A percentile compares a stretch with the other conserved stretches of the same genome.
These are phyloP conservation scores for Bombus impatiens DNA, from an alignment of 1,140 invertebrate species.

Conservation along the genomic window DNA sequence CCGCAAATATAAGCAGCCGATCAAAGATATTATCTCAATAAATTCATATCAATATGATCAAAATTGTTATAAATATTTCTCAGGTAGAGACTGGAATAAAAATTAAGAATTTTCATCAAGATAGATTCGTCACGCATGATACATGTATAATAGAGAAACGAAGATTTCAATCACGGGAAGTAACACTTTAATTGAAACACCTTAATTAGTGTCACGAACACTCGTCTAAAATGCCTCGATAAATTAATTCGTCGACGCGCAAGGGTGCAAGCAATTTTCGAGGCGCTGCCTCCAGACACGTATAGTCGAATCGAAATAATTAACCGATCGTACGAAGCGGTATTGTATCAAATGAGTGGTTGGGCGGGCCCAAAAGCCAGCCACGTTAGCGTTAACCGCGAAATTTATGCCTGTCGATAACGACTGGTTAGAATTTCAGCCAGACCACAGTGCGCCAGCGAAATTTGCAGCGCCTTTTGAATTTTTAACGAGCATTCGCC, in stretches of 20 bases:
- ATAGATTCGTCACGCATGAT: too few species aligned
- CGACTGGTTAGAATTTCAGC: constrained; percentile 17
- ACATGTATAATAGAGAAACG: too few species aligned
- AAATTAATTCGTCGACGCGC: constrained; percentile 21
- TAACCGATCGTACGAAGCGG: constrained; percentile 16
- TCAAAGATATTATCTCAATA: neutral
- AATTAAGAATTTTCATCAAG: neutral
- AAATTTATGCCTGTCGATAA: constrained; percentile 46
- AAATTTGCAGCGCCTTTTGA: neutral
- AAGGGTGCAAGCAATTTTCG: constrained; percentile 4
- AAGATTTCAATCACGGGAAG: neutral
- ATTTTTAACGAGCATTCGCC: neutral
- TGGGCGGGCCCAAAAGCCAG: neutral
- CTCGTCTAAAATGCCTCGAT: neutral
- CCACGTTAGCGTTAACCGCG: neutral
- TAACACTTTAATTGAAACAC: neutral
- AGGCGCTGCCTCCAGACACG: constrained; percentile 8
- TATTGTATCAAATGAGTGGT: constrained; percentile 46
- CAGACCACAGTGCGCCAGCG: neutral
- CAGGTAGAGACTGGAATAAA: neutral
- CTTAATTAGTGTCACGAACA: neutral
- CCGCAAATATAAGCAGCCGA: too few species aligned
- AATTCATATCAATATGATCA: too few species aligned
- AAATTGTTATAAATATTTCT: neutral
- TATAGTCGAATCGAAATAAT: constrained; percentile 53